Percentiles rank a stretch among this genome's conserved stretches.
phyloP scores from a whole-genome alignment of 2,797 vertebrate genomes.

The Coranthus polyacanthus region DNA sequence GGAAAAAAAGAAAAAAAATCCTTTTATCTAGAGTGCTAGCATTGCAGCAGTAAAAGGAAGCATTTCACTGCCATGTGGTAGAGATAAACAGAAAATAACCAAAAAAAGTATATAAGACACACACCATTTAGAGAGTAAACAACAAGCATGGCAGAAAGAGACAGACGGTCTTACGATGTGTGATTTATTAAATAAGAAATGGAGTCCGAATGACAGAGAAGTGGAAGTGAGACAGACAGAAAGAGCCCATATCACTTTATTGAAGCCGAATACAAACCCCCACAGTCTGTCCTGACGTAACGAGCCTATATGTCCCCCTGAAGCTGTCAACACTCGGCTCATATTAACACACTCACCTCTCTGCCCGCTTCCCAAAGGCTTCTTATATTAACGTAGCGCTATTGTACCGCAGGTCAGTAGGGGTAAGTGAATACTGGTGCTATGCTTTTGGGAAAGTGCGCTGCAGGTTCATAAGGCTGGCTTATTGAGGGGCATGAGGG shows the following conservation, averaged over 20 bases:
- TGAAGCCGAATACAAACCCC: conserved; percentile 56
- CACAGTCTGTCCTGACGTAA: conserved; percentile 50
- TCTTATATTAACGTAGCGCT: conserved; percentile 15
- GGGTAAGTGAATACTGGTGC: conserved; percentile 16
- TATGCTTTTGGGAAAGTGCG: conserved; percentile 17
- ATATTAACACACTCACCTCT: conserved; percentile 48
- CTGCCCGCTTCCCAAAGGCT: conserved; percentile 53
- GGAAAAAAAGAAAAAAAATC: too few species aligned
- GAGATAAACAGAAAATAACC: too few species aligned
- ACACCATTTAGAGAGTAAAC: too few species aligned
- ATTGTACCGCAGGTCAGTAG: conserved; percentile 28
- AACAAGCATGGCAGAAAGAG: too few species aligned
- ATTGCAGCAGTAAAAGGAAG: too few species aligned
- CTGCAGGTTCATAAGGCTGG: conserved; percentile 19
- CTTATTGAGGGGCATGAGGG: conserved; percentile 33
- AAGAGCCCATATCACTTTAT: conserved; percentile 58
- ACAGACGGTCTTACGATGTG: neutral
- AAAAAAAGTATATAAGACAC: too few species aligned
- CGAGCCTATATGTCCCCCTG: conserved; percentile 45
- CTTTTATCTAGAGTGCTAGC: too few species aligned
- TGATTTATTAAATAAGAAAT: conserved; percentile 22
- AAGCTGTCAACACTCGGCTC: conserved; percentile 68
- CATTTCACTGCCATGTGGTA: too few species aligned
- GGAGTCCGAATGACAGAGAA: conserved; percentile 17
- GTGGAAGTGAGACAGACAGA: conserved; percentile 45